A percentile compares a stretch with the other conserved stretches of the same genome.
Conservation (phyloP, 2,113 vertebrate species). For the Lipophrys pholis region DNA sequence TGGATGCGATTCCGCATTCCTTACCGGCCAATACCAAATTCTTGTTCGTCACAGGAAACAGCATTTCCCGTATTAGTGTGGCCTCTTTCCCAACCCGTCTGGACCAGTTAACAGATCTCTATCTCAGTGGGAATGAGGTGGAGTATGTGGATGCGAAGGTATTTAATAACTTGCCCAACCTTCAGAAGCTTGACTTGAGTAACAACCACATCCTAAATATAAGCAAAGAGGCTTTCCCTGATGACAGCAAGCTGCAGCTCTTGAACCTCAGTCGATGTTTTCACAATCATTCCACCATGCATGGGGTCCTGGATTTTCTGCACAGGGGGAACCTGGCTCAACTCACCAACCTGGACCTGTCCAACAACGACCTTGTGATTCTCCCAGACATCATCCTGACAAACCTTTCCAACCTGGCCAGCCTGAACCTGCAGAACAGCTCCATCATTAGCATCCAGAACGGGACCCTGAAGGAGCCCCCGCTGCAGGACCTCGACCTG, state of each 20-base stretch:
- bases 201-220: slow-evolving; percentile 85
- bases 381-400: slow-evolving; percentile 81
- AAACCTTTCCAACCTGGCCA: slow-evolving; percentile 77
- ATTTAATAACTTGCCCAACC: slow-evolving; percentile 86
- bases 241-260: slow-evolving; percentile 80
- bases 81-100: slow-evolving; percentile 85
- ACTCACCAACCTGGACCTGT: slow-evolving; percentile 86
- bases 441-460: slow-evolving; percentile 85
- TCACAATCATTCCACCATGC: slow-evolving; percentile 65
- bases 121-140: slow-evolving; percentile 88
- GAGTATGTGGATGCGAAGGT: slow-evolving; percentile 79
- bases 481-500: slow-evolving; percentile 87
- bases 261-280: slow-evolving; percentile 80
- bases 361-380: slow-evolving; percentile 86
- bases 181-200: slow-evolving; percentile 90
- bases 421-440: slow-evolving; percentile 90
- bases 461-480: slow-evolving; percentile 80
- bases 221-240: slow-evolving; percentile 81
- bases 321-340: slow-evolving; percentile 67
- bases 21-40: slow-evolving; percentile 85
- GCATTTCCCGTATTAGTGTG: slow-evolving; percentile 75
- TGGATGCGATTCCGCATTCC: slow-evolving; percentile 84
- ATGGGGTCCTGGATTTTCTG: slow-evolving; percentile 73
- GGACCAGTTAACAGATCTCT: slow-evolving; percentile 84
- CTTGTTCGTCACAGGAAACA: slow-evolving; percentile 89